A percentile compares a stretch with the other conserved stretches of the same genome.
phyloP scores from a whole-genome alignment of 2,797 vertebrate species.

The Cossypha dichroa region DNA sequence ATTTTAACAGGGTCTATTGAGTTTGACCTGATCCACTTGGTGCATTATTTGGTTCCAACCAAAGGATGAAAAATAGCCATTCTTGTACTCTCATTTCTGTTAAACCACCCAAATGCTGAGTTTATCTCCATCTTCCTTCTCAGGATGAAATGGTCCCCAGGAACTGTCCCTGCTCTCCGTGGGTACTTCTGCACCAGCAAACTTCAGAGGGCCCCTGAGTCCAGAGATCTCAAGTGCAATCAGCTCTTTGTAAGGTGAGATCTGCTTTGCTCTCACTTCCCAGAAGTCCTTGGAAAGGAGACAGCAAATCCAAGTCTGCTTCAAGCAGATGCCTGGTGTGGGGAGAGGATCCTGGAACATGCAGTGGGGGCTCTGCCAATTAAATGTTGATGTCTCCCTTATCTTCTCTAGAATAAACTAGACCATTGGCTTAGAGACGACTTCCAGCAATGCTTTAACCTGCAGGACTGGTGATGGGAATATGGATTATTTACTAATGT shows the following conservation, averaged over 20 bases:
- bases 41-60: not conserved
- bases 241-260: not conserved
- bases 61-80: rapidly evolving
- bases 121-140: not conserved
- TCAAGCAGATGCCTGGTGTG: not conserved
- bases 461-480: not conserved
- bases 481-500: not conserved
- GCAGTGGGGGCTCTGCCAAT: not conserved
- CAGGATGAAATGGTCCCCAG: not conserved
- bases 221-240: not conserved
- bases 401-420: not conserved
- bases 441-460: not conserved
- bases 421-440: not conserved
- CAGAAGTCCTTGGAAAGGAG: not conserved
- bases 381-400: not conserved
- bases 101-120: not conserved
- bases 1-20: rapidly evolving
- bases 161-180: rapidly evolving
- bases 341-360: not conserved
- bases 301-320: not conserved
- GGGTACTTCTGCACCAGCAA: not conserved
- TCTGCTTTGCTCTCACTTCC: not conserved
- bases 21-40: not conserved
- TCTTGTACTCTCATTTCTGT: not conserved
- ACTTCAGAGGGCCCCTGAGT: not conserved